Percentiles rank a stretch among this genome's conserved stretches.
phyloP scores from a whole-genome alignment of 2,888 invertebrate genomes.

The Synanthedon andrenaeformis region DNA sequence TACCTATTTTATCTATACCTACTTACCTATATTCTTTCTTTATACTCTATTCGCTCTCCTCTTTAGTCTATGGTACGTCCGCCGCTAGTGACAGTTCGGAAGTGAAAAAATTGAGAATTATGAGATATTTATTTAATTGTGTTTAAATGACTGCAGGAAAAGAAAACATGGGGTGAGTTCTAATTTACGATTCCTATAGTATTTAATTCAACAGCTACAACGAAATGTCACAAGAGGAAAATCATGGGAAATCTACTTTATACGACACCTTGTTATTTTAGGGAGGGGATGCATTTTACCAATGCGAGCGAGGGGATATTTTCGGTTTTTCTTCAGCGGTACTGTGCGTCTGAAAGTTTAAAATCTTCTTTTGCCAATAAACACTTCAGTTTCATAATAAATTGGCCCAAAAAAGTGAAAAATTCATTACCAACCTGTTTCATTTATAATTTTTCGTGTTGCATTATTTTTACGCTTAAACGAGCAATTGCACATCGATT shows the following conservation, averaged over 20 bases:
- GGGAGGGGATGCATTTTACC: constrained; percentile 68
- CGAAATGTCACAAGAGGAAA: constrained; percentile 5
- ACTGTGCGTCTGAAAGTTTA: constrained; percentile 1
- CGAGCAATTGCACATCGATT: constrained; percentile 55
- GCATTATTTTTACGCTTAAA: constrained; percentile 19
- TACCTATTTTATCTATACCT: not conserved
- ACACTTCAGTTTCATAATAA: constrained; percentile 2
- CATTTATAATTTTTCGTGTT: constrained; percentile 4
- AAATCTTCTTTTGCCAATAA: constrained; percentile 4
- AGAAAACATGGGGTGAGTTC: constrained; percentile 83
- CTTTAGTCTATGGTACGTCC: constrained; percentile 30
- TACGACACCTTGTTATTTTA: constrained; percentile 53
- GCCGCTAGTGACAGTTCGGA: constrained; percentile 44
- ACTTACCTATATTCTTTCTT: not conserved
- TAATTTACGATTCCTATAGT: constrained; percentile 7
- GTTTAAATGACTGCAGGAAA: constrained; percentile 84
- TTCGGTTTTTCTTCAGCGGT: constrained; percentile 27
- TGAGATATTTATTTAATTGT: constrained; percentile 51
- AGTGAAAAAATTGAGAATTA: constrained; percentile 40
- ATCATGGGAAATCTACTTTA: constrained; percentile 26
- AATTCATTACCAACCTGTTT: not conserved
- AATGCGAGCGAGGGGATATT: constrained; percentile 62
- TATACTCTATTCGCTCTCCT: constrained; percentile 6
- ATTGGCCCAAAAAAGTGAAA: not conserved
- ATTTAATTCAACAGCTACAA: constrained; percentile 9